Evolutionary conservation across 2,113 vertebrate genomes (phyloP), one percentile per base, ranked within the genome.

Genomic region (Piprites chloris): DNA sequence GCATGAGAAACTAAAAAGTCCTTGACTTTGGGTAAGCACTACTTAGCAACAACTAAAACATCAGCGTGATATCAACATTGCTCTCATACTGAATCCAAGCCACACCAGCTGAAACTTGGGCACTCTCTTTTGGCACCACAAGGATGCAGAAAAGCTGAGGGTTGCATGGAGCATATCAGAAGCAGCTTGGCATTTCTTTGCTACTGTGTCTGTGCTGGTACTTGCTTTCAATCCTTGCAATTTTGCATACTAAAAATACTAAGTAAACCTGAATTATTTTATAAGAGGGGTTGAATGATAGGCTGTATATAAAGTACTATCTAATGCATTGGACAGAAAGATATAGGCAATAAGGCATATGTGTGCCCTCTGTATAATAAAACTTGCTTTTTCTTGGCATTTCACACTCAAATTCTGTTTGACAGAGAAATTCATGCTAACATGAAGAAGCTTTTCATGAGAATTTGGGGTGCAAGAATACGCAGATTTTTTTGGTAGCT

Each of bases 91-190:
- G 69, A 68, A 75, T 22, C 53, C 53, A 80, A 62, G 49, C 18
- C 53, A 62, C 41, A 62, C 35, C 32, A 42, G 26, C 41, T 47
- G 16, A 41, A 86, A 47, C 9, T 32, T 24, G 53, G n/a, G 47
- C 17, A 3, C 18, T 68, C 12, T 47, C 44, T 87, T 88, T 47
- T 42, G 80, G 63, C 52, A 37, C 7, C 37, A 42, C 66, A n/a
- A 72, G 75, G 76, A 46, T 0, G 2, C 33, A 81, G 44, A 65
- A 80, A 75, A 85, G 6, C 23, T 18, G 21, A 68, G 32, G 26
- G 16, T 49, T 0, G 0, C 10, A 20, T 0, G 0, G 27, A 49
- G 10, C 1, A 0, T 12, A 27, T 14, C 15, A 52, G 72, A 71
- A 78, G 11, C 30, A 79, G 32, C 49, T 46, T 28, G 4, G 12